phyloP scores from a whole-genome alignment of 1,140 invertebrate genomes.

The Oppia nitens region DNA sequence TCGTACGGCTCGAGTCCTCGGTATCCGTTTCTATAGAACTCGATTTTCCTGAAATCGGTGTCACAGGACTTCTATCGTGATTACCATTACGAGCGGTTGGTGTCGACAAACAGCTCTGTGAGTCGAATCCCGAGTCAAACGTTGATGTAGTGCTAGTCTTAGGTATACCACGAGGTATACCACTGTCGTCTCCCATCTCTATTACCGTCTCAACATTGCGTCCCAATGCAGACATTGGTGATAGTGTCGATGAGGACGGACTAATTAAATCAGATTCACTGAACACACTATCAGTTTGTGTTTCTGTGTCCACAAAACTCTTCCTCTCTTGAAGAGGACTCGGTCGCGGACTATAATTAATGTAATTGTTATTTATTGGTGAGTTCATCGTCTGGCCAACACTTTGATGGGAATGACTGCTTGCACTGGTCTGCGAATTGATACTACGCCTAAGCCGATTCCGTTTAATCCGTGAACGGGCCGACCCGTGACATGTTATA shows the following conservation, averaged over 20 bases:
- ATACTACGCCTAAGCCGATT: constrained; percentile 3
- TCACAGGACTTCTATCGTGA: neutral
- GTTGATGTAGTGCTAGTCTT: constrained; percentile 7
- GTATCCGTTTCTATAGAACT: neutral
- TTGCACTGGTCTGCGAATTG: constrained; percentile 4
- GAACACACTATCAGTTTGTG: constrained; percentile 39
- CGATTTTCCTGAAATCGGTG: neutral
- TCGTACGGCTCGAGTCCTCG: neutral
- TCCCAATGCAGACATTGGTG: neutral
- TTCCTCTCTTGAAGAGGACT: neutral
- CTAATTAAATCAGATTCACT: neutral
- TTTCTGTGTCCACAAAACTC: constrained; percentile 38
- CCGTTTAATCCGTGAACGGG: constrained; percentile 15
- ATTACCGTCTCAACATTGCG: neutral
- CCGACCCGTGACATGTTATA: constrained; percentile 14
- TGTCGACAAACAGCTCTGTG: constrained; percentile 9
- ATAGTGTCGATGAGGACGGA: neutral
- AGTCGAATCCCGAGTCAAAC: constrained; percentile 11
- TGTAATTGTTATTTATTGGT: neutral
- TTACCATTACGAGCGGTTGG: neutral
- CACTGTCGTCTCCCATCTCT: neutral
- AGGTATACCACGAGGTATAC: constrained; percentile 3
- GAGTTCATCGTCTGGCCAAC: neutral
- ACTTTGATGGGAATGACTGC: constrained; percentile 6
- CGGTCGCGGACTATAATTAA: neutral